Evolutionary conservation across 2,797 vertebrate species (phyloP).

Genomic region (Scomberomorus guttatus): DNA sequence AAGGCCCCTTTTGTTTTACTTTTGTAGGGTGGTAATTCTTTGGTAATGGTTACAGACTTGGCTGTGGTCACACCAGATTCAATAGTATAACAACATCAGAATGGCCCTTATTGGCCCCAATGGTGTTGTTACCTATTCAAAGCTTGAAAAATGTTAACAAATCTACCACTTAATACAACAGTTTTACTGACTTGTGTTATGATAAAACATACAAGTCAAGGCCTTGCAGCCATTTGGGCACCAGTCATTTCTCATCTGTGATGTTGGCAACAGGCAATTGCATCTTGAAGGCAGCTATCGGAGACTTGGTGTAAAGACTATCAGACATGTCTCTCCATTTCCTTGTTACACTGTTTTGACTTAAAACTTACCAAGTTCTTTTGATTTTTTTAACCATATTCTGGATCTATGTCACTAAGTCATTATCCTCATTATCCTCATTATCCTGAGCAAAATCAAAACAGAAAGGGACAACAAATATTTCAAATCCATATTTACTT

Average conservation of each 20-base stretch:
- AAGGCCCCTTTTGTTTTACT: constrained; percentile 1
- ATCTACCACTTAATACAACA: constrained; percentile 43
- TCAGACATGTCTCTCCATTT: constrained; percentile 2
- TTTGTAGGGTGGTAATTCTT: not conserved
- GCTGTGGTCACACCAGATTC: not conserved
- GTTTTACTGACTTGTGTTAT: constrained; percentile 3
- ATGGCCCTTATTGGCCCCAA: not conserved
- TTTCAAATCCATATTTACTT: constrained; percentile 56
- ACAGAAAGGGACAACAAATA: constrained; percentile 35
- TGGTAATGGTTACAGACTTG: not conserved
- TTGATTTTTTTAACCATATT: constrained; percentile 8
- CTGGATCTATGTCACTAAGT: constrained; percentile 18
- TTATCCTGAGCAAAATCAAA: constrained; percentile 28
- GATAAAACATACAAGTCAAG: constrained; percentile 4
- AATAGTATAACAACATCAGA: not conserved
- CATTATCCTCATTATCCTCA: constrained; percentile 1
- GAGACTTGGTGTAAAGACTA: not conserved
- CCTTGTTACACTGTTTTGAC: not conserved
- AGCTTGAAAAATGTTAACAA: constrained; percentile 52
- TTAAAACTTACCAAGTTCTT: not conserved
- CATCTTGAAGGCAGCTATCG: constrained; percentile 31
- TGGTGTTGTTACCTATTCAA: constrained; percentile 15
- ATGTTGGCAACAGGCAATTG: constrained; percentile 16
- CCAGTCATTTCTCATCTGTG: constrained; percentile 18
- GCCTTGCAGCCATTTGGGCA: constrained; percentile 27